phyloP scores from a whole-genome alignment of 2,888 invertebrate genomes.

The Timema podura region DNA sequence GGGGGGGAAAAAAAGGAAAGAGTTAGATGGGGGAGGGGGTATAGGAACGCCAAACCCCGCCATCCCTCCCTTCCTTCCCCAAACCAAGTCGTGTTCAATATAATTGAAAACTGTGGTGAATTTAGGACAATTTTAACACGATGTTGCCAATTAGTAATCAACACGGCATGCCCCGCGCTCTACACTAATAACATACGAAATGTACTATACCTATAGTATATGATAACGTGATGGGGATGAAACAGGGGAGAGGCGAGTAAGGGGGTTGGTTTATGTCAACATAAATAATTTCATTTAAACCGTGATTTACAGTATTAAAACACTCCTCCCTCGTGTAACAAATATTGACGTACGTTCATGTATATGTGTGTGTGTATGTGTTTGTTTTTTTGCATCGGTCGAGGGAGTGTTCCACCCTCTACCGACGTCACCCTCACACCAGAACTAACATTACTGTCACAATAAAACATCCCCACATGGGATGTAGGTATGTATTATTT shows the following conservation, averaged over 20 bases:
- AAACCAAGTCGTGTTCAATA: slow-evolving; percentile 8
- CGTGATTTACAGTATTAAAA: slow-evolving; percentile 12
- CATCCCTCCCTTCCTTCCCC: not conserved
- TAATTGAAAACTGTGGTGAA: slow-evolving; percentile 10
- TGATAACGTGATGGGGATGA: not conserved
- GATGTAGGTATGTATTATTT: too few species aligned
- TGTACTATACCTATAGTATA: too few species aligned
- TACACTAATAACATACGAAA: too few species aligned
- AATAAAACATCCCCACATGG: too few species aligned
- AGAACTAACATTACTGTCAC: too few species aligned
- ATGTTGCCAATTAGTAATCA: slow-evolving; percentile 11
- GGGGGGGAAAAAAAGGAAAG: not conserved
- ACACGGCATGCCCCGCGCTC: not conserved
- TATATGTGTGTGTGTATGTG: too few species aligned
- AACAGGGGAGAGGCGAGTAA: not conserved
- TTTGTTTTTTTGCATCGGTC: too few species aligned
- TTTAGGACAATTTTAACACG: not conserved
- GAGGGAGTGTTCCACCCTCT: too few species aligned
- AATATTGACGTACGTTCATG: not conserved
- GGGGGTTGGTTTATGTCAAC: slow-evolving; percentile 11
- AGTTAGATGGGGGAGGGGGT: not conserved
- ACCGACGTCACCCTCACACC: too few species aligned
- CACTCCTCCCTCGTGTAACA: not conserved
- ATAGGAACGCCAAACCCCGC: not conserved
- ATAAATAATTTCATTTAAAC: slow-evolving; percentile 14